A percentile compares a stretch with the other conserved stretches of the same genome.
Evolutionary conservation across 2,797 vertebrate species (phyloP).

Genomic region (Apodemus agrarius): DNA sequence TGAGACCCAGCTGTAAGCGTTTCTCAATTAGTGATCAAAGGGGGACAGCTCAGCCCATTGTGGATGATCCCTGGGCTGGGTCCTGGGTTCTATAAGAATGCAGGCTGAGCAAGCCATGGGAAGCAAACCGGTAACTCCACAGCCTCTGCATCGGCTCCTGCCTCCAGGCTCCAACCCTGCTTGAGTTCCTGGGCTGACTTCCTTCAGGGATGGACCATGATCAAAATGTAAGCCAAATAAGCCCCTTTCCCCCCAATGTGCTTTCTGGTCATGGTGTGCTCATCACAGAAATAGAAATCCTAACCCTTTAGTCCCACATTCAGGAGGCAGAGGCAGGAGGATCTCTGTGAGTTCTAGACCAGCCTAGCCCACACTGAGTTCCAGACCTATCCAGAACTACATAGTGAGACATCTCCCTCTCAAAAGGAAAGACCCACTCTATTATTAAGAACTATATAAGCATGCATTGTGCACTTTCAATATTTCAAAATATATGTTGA

Average conservation of each 20-base stretch:
- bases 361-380: neutral
- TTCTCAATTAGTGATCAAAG: neutral
- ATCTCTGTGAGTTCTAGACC: neutral
- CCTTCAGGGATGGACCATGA: neutral
- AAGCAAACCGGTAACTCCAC: neutral
- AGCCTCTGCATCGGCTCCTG: neutral
- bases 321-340: neutral
- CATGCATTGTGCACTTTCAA: neutral
- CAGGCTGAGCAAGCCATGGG: neutral
- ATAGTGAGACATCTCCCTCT: neutral
- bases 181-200: neutral
- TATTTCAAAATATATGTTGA: constrained; percentile 29
- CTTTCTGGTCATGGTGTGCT: neutral
- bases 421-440: neutral
- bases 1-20: neutral
- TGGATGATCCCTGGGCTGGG: neutral
- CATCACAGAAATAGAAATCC: neutral
- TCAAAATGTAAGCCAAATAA: neutral
- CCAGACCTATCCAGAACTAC: neutral
- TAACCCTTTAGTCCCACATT: neutral
- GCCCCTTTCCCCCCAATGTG: neutral
- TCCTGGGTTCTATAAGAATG: neutral
- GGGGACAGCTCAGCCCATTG: neutral
- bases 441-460: constrained; percentile 7
- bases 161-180: neutral